phyloP scores from a whole-genome alignment of 2,888 invertebrate genomes.

The Geotrupes spiniger region DNA sequence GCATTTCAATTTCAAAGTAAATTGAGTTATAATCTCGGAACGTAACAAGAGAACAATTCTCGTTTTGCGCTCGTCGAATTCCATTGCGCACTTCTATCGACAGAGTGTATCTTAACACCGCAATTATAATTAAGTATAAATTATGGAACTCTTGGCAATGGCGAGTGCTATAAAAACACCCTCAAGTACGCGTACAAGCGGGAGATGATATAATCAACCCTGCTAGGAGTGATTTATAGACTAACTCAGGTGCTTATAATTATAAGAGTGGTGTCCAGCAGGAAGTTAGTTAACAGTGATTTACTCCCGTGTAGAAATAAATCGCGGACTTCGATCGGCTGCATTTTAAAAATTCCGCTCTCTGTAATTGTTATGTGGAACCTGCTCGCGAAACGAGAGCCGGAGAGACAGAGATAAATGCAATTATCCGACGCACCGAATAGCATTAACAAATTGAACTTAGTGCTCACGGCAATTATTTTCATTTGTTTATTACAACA shows the following conservation, averaged over 20 bases:
- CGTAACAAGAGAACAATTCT: slow-evolving; percentile 2
- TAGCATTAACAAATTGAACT: too few relatives aligned
- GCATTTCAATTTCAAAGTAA: not conserved
- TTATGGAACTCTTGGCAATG: slow-evolving; percentile 30
- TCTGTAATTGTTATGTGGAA: too few relatives aligned
- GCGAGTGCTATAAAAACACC: slow-evolving; percentile 30
- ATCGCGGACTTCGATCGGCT: slow-evolving; percentile 5
- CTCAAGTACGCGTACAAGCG: slow-evolving; percentile 28
- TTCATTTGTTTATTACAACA: too few relatives aligned
- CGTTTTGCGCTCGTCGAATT: slow-evolving; percentile 4
- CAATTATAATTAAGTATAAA: slow-evolving; percentile 33
- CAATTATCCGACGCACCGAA: too few relatives aligned
- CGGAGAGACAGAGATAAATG: too few relatives aligned
- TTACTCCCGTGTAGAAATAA: slow-evolving; percentile 21
- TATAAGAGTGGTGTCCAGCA: slow-evolving; percentile 26
- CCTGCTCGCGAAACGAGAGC: too few relatives aligned
- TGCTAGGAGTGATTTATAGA: slow-evolving; percentile 28
- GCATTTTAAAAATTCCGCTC: too few relatives aligned
- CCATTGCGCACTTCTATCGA: slow-evolving; percentile 13
- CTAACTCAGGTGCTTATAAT: slow-evolving; percentile 30
- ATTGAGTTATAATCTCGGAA: not conserved
- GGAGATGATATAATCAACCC: slow-evolving; percentile 33
- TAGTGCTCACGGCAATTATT: too few relatives aligned
- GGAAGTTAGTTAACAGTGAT: slow-evolving; percentile 29
- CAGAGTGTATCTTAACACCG: slow-evolving; percentile 17